These are phyloP conservation scores for Drosophila nikananu DNA, from an alignment of 1,140 invertebrate genomes.

Conservation along the genomic window DNA sequence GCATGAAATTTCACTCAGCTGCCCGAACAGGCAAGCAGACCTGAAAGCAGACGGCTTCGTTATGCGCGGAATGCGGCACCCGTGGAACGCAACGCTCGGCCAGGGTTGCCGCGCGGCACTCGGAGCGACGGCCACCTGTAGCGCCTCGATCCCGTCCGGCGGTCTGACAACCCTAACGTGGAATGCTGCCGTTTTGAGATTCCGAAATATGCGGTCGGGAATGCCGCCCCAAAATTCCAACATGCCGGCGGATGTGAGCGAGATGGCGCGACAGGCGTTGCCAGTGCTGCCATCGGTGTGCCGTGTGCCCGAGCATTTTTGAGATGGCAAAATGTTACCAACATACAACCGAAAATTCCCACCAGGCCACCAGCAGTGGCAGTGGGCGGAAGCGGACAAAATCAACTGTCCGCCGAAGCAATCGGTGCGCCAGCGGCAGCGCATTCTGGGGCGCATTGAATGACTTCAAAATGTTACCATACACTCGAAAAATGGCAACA, in stretches of 20 bases:
- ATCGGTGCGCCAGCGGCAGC: conserved; percentile 10
- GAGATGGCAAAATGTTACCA: conserved; percentile 75
- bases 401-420: conserved; percentile 13
- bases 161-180: conserved; percentile 41
- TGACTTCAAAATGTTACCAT: conserved; percentile 58
- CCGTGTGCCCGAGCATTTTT: conserved; percentile 35
- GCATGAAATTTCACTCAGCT: conserved; percentile 83
- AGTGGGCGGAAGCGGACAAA: background rate
- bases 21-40: conserved; percentile 76
- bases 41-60: conserved; percentile 69
- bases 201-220: conserved; percentile 47
- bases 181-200: conserved; percentile 25
- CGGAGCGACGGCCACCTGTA: conserved; percentile 24
- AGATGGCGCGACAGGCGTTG: conserved; percentile 58
- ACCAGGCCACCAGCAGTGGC: conserved; percentile 56
- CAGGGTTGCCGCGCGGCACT: conserved; percentile 24
- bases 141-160: conserved; percentile 17
- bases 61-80: conserved; percentile 71
- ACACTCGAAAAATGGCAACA: conserved; percentile 47
- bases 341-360: conserved; percentile 74
- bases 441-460: conserved; percentile 27
- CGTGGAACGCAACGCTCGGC: conserved; percentile 46
- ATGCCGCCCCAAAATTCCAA: conserved; percentile 43
- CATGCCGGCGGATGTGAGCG: conserved; percentile 37
- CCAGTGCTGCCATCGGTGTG: conserved; percentile 52